Percentiles rank a stretch among this genome's conserved stretches.
Conservation (phyloP, 2,797 vertebrate genomes). For the Sebastes diploproa region DNA sequence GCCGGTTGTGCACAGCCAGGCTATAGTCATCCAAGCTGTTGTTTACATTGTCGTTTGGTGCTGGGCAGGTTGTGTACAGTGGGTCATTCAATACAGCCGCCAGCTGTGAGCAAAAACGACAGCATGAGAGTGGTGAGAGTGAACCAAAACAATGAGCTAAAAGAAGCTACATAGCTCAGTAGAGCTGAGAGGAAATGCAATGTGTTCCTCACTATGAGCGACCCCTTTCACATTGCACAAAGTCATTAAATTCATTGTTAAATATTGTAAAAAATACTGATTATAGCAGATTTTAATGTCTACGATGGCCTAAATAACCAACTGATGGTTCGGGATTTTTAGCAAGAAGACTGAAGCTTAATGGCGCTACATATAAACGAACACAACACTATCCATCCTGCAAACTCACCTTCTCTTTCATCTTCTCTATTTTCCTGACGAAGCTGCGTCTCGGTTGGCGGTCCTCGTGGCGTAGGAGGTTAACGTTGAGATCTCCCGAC, state of each 20-base stretch:
- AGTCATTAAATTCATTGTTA: background rate
- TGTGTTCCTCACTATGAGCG: background rate
- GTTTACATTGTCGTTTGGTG: too few species aligned
- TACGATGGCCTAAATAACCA: background rate
- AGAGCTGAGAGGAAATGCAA: too few species aligned
- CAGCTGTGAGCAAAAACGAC: too few species aligned
- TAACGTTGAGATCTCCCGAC: slow-evolving; percentile 93
- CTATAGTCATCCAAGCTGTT: too few species aligned
- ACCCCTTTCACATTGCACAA: fast-evolving
- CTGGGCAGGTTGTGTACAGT: background rate
- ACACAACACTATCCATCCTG: too few species aligned
- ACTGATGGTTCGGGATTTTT: background rate
- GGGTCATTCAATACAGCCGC: background rate
- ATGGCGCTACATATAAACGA: background rate
- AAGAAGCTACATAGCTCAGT: too few species aligned
- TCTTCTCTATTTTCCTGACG: slow-evolving; percentile 94
- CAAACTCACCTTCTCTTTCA: slow-evolving; percentile 91
- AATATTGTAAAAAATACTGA: background rate
- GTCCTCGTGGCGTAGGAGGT: slow-evolving; percentile 94
- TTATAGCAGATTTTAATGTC: background rate
- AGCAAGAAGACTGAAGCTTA: background rate
- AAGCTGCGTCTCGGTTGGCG: slow-evolving; percentile 90
- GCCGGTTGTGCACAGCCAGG: too few species aligned
- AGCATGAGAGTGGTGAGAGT: too few species aligned
- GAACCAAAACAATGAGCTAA: too few species aligned